Evolutionary conservation across 2,888 invertebrate species (phyloP).

Genomic region (Serripes groenlandicus): DNA sequence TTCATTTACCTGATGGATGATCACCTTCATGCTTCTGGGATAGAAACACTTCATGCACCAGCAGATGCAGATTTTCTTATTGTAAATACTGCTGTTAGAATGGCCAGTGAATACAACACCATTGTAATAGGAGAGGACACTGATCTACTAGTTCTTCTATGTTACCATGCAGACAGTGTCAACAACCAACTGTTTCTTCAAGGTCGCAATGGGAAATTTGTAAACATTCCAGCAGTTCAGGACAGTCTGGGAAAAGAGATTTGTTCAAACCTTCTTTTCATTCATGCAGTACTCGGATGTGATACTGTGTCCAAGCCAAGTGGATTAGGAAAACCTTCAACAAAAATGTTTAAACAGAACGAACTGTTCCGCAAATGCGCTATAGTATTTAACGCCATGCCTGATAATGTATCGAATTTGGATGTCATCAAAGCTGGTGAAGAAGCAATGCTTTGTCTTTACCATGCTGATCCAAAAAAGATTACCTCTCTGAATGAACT

Average conservation of each 20-base stretch:
- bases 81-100: constrained; percentile 2
- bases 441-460: constrained; percentile 1
- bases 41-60: constrained; percentile 8
- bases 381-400: not conserved
- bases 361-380: not conserved
- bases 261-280: not conserved
- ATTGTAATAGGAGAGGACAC: constrained; percentile 13
- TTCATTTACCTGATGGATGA: not conserved
- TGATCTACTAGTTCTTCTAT: constrained; percentile 5
- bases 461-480: constrained; percentile 16
- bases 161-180: not conserved
- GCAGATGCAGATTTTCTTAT: constrained; percentile 7
- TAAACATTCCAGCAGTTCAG: not conserved
- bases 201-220: not conserved
- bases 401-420: not conserved
- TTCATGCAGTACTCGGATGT: constrained; percentile 3
- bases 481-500: not conserved
- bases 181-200: not conserved
- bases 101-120: not conserved
- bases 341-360: constrained; percentile 5
- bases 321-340: not conserved
- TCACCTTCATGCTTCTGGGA: not conserved
- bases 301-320: not conserved
- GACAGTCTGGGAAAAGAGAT: not conserved
- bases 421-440: not conserved